Evolutionary conservation across 2,888 invertebrate species (phyloP), one percentile per base, ranked within the genome.

Genomic region (Scotopteryx bipunctaria): DNA sequence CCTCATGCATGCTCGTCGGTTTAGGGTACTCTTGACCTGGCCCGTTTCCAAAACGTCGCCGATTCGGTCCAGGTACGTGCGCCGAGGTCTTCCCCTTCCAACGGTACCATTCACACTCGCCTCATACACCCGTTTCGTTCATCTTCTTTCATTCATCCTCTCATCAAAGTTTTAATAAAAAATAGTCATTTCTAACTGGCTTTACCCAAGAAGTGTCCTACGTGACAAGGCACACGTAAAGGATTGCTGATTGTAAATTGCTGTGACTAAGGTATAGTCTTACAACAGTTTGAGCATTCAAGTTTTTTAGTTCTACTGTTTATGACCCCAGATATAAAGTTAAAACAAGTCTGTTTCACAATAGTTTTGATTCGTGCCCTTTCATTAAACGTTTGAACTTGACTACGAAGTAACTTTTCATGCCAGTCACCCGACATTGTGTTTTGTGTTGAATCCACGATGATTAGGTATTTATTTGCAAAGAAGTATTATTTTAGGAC

Each of bases 141-240:
- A n/a, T n/a, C n/a, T n/a, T n/a, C n/a, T n/a, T n/a, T n/a, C n/a
- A n/a, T n/a, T n/a, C n/a, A n/a, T n/a, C n/a, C n/a, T n/a, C n/a
- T n/a, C n/a, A n/a, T n/a, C n/a, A n/a, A n/a, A n/a, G n/a, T n/a
- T n/a, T n/a, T n/a, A n/a, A n/a, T n/a, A n/a, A n/a, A n/a, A n/a
- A n/a, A n/a, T n/a, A n/a, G n/a, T n/a, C n/a, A n/a, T n/a, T n/a
- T n/a, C n/a, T n/a, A n/a, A n/a, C n/a, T n/a, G n/a, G n/a, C n/a
- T n/a, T n/a, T n/a, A n/a, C n/a, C n/a, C n/a, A n/a, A n/a, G n/a
- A n/a, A n/a, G n/a, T n/a, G n/a, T n/a, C n/a, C 38, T 50, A 50
- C 50, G 50, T 50, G 50, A 44, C 43, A 15, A n/a, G 27, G n/a
- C 11, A 38, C 50, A 50, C 43, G 49, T 36, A 29, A 15, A n/a